A percentile compares a stretch with the other conserved stretches of the same genome.
These are phyloP conservation scores for Mionectes macconnelli DNA, from an alignment of 2,113 vertebrate genomes.

Conservation along the genomic window DNA sequence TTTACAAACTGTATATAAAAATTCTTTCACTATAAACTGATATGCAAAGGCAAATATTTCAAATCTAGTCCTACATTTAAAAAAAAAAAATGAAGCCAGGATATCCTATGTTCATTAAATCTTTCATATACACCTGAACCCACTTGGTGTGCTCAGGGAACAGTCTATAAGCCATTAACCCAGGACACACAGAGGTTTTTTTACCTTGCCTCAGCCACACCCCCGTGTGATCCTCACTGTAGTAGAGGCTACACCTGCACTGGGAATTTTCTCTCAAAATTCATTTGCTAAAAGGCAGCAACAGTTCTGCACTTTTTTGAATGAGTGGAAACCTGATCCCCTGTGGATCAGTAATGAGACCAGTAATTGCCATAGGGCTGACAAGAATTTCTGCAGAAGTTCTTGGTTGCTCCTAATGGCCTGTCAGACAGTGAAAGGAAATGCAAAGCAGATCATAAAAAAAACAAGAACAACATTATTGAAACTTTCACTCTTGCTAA, in stretches of 20 bases:
- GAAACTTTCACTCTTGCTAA: neutral
- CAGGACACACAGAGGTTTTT: neutral
- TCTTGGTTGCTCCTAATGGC: constrained; percentile 13
- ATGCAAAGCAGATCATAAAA: neutral
- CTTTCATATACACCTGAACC: no score
- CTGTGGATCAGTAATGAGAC: neutral
- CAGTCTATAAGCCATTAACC: neutral
- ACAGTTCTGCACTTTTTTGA: neutral
- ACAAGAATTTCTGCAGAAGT: constrained; percentile 11
- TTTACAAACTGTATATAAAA: neutral
- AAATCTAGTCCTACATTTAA: neutral
- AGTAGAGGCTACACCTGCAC: neutral
- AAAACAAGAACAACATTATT: neutral
- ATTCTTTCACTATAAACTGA: neutral
- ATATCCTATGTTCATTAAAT: neutral
- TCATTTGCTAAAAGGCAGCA: neutral
- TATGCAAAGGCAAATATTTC: neutral
- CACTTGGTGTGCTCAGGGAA: neutral
- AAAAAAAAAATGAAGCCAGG: neutral
- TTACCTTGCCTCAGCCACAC: neutral
- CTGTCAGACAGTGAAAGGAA: constrained; percentile 12
- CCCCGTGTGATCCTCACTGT: neutral
- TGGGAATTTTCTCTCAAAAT: neutral
- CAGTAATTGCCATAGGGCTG: constrained; percentile 9
- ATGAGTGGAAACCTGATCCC: neutral